phyloP scores from a whole-genome alignment of 2,113 vertebrate species.

The Oryctolagus cuniculus region DNA sequence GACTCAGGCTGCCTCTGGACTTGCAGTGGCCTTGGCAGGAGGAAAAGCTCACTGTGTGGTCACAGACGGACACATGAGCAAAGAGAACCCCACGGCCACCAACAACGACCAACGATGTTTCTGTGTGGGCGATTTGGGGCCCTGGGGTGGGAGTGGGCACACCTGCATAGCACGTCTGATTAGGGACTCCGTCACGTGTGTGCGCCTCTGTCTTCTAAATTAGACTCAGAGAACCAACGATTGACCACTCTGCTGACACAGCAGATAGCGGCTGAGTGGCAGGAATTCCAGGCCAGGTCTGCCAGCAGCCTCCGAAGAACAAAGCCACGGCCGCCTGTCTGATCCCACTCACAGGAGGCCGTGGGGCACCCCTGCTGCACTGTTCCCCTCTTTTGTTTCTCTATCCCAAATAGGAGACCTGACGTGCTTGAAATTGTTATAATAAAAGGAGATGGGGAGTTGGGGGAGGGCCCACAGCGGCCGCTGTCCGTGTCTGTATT shows the following conservation, averaged over 20 bases:
- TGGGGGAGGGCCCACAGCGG: too few relatives aligned
- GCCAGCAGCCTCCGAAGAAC: not conserved
- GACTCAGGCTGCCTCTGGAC: not conserved
- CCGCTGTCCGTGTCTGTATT: fast-evolving
- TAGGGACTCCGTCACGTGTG: not conserved
- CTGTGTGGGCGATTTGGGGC: not conserved
- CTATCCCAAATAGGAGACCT: not conserved
- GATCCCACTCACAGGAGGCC: not conserved
- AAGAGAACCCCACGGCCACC: not conserved
- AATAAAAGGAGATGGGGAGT: not conserved
- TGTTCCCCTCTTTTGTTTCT: not conserved
- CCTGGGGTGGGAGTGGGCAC: not conserved
- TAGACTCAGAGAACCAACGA: not conserved
- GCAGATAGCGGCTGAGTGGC: not conserved
- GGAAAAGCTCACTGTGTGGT: not conserved
- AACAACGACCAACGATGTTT: not conserved
- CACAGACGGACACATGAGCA: fast-evolving
- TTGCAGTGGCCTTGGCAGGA: not conserved
- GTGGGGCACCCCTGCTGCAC: not conserved
- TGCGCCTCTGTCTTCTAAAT: not conserved
- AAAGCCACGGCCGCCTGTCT: not conserved
- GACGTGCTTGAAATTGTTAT: not conserved
- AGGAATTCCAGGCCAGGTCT: not conserved
- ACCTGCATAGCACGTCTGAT: not conserved
- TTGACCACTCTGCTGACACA: not conserved